These are phyloP conservation scores for Hypsopygia costalis DNA, from an alignment of 2,888 invertebrate genomes.

Conservation along the genomic window DNA sequence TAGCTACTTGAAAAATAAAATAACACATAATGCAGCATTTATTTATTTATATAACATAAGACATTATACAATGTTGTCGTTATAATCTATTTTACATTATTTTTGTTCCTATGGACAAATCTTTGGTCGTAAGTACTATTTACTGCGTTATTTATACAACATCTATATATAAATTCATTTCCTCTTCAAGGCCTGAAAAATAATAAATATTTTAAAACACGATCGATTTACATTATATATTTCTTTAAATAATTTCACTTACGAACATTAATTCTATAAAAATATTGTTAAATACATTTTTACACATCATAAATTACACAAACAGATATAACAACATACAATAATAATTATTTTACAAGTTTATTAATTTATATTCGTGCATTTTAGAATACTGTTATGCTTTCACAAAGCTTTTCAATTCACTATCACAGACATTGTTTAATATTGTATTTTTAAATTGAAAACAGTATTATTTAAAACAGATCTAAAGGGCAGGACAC, in stretches of 20 bases:
- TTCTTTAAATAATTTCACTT: conserved; percentile 6
- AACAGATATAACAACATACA: conserved; percentile 28
- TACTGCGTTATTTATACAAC: conserved; percentile 29
- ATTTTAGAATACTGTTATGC: conserved; percentile 64
- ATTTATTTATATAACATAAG: conserved; percentile 42
- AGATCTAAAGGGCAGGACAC: not conserved
- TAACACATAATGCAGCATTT: conserved; percentile 23
- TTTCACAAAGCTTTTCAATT: conserved; percentile 62
- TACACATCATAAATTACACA: conserved; percentile 41
- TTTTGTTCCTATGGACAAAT: conserved; percentile 34
- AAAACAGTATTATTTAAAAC: not conserved
- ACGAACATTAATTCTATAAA: conserved; percentile 24
- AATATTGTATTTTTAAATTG: conserved; percentile 17
- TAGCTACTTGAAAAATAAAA: too few species aligned
- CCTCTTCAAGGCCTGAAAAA: conserved; percentile 31
- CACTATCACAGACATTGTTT: conserved; percentile 64
- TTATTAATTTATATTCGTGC: conserved; percentile 36
- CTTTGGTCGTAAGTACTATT: conserved; percentile 31
- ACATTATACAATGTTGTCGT: conserved; percentile 40
- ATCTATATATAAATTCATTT: conserved; percentile 24
- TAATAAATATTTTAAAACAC: conserved; percentile 13
- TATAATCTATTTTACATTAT: conserved; percentile 30
- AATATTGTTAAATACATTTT: conserved; percentile 37
- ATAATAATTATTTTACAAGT: conserved; percentile 22
- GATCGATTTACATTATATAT: conserved; percentile 12